A percentile compares a stretch with the other conserved stretches of the same genome.
phyloP scores from a whole-genome alignment of 2,888 invertebrate genomes.

The Pardosa pseudoannulata region DNA sequence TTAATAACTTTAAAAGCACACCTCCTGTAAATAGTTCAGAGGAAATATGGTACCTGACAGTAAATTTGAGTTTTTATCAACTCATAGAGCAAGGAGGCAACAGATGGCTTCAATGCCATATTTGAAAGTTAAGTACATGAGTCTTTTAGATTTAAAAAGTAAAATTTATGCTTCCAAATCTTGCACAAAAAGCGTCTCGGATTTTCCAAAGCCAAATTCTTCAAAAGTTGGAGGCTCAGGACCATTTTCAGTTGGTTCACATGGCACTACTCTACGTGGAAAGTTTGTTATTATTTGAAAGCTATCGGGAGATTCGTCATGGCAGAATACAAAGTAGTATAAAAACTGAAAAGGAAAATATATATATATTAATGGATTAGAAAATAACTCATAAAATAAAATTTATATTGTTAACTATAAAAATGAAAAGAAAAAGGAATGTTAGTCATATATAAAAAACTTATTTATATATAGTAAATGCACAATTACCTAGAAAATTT shows the following conservation, averaged over 20 bases:
- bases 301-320: slow-evolving; percentile 92
- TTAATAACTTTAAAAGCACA: background rate
- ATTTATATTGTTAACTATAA: no score
- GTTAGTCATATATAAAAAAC: no score
- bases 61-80: background rate
- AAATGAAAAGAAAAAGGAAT: no score
- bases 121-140: background rate
- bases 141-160: background rate
- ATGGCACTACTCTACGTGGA: slow-evolving; percentile 89
- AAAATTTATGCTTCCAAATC: slow-evolving; percentile 86
- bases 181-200: slow-evolving; percentile 95
- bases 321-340: slow-evolving; percentile 96
- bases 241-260: slow-evolving; percentile 79
- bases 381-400: no score
- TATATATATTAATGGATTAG: no score
- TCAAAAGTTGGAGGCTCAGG: slow-evolving; percentile 81
- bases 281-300: slow-evolving; percentile 98
- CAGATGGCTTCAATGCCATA: background rate
- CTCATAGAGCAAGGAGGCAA: background rate
- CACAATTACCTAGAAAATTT: no score
- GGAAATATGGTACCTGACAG: background rate
- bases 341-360: slow-evolving; percentile 84
- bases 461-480: no score
- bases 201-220: slow-evolving; percentile 89
- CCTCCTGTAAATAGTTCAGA: background rate